Percentiles rank a stretch among this genome's conserved stretches.
Evolutionary conservation across 2,113 vertebrate genomes (phyloP).

Genomic region (Oceanites oceanicus): DNA sequence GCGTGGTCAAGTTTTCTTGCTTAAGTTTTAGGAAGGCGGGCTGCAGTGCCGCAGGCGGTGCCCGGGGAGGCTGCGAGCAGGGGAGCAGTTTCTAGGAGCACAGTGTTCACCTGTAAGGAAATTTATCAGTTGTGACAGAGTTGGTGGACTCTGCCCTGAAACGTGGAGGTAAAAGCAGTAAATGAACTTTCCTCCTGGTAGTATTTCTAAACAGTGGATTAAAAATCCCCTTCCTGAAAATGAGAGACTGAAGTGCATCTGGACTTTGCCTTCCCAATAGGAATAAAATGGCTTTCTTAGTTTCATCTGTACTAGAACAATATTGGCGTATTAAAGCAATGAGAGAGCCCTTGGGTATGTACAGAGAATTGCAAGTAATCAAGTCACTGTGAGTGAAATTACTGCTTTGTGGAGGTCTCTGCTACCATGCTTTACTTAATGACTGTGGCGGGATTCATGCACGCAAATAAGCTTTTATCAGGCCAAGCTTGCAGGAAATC

Average conservation of each 20-base stretch:
- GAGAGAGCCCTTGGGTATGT: not conserved
- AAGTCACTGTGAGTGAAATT: not conserved
- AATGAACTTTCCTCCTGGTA: not conserved
- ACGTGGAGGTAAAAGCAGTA: not conserved
- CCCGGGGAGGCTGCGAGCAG: not conserved
- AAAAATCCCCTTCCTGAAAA: not conserved
- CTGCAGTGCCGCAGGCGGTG: not conserved
- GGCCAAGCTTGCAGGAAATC: not conserved
- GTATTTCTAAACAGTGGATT: not conserved
- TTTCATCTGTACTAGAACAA: not conserved
- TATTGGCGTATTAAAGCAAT: not conserved
- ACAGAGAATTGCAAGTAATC: not conserved
- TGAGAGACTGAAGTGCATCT: not conserved
- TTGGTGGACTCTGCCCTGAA: constrained; percentile 15
- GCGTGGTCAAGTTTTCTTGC: not conserved
- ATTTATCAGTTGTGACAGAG: not conserved
- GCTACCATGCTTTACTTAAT: not conserved
- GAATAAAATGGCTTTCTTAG: not conserved
- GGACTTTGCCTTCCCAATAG: not conserved
- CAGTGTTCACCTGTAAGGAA: not conserved
- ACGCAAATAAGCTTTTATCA: not conserved
- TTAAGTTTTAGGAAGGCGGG: fast-evolving
- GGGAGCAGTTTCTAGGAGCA: not conserved
- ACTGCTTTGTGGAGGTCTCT: not conserved
- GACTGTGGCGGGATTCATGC: not conserved